Percentiles rank a stretch among this genome's conserved stretches.
Conservation (phyloP, 2,888 invertebrate species). For the Phortica okadai region DNA sequence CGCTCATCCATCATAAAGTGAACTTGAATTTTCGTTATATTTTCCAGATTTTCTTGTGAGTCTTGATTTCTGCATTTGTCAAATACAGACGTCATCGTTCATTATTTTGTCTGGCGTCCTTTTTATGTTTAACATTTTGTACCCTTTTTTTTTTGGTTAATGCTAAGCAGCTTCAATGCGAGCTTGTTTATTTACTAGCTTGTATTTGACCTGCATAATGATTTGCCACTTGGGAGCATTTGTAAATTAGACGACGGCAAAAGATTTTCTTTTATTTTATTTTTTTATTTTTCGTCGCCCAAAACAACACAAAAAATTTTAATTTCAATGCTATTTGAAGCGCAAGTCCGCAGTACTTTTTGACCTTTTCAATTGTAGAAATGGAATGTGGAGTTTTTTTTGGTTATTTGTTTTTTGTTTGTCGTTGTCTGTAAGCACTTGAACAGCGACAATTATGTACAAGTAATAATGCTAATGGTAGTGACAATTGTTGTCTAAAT, state of each 20-base stretch:
- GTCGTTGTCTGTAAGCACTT: background rate
- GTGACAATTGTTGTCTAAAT: background rate
- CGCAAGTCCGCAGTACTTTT: background rate
- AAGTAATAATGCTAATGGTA: constrained; percentile 1
- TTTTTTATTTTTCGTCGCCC: background rate
- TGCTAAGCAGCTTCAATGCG: constrained; percentile 39
- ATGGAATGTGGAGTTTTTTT: background rate
- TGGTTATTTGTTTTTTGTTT: background rate
- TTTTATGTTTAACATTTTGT: constrained; percentile 24
- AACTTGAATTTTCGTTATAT: background rate
- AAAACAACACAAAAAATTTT: background rate
- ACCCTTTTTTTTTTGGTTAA: constrained; percentile 54
- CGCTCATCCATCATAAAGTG: background rate
- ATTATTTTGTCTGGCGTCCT: background rate
- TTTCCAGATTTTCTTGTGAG: background rate
- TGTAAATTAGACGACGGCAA: constrained; percentile 60
- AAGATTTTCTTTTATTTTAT: background rate
- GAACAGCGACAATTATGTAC: background rate
- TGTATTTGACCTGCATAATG: constrained; percentile 56
- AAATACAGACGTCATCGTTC: constrained; percentile 1
- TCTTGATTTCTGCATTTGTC: constrained; percentile 9
- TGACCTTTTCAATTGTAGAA: background rate
- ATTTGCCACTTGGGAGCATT: constrained; percentile 69
- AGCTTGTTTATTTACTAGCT: too few species aligned
- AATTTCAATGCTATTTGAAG: constrained; percentile 7